These are phyloP conservation scores for Zoanthus gigantus DNA, from an alignment of 92 coral and sea anemone genomes.

Conservation along the genomic window DNA sequence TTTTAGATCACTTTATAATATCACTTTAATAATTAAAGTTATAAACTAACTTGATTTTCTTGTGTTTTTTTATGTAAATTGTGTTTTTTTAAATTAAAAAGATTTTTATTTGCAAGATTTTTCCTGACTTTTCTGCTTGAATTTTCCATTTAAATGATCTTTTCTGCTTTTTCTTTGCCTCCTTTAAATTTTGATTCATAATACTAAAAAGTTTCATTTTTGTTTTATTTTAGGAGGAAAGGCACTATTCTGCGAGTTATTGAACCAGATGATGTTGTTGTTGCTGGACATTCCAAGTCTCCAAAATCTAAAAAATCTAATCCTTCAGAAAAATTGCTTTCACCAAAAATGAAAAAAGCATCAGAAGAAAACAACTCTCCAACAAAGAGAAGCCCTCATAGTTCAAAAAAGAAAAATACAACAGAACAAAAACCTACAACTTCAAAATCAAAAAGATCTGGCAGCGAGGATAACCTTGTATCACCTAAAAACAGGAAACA, in stretches of 20 bases:
- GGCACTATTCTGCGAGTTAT: constrained; percentile 85
- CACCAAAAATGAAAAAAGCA: constrained; percentile 52
- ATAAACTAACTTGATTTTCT: no score
- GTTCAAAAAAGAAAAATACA: constrained; percentile 64
- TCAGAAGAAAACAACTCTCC: constrained; percentile 23
- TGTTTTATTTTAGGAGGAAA: constrained; percentile 63
- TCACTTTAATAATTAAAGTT: no score
- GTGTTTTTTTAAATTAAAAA: no score
- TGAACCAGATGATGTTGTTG: constrained; percentile 71
- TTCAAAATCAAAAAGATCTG: constrained; percentile 61
- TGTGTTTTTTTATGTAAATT: no score
- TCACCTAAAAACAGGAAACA: constrained; percentile 61
- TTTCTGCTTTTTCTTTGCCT: neutral
- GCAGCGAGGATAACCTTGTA: constrained; percentile 42
- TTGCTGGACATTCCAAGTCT: constrained; percentile 42
- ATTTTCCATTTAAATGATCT: neutral
- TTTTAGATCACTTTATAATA: neutral
- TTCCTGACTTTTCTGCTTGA: neutral
- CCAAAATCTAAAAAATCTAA: constrained; percentile 54
- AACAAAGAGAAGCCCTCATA: constrained; percentile 54
- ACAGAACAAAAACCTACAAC: constrained; percentile 62
- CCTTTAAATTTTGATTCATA: neutral
- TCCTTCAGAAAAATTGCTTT: constrained; percentile 52
- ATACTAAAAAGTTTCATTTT: neutral
- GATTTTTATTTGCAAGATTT: no score